These are phyloP conservation scores for Nycticebus coucang DNA, from an alignment of 2,113 vertebrate species.

Conservation along the genomic window DNA sequence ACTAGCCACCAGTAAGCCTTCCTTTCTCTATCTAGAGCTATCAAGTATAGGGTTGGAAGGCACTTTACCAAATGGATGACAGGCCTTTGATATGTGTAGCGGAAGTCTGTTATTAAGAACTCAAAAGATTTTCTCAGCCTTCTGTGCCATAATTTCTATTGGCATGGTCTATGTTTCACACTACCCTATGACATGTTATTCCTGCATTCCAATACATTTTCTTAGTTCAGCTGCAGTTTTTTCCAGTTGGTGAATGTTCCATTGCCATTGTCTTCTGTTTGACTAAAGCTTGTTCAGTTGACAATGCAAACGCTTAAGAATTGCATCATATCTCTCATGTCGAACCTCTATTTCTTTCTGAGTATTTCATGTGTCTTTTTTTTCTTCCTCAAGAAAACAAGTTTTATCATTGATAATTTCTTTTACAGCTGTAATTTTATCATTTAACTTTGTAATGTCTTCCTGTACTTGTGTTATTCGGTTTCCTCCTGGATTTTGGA, in stretches of 20 bases:
- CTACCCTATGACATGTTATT: neutral
- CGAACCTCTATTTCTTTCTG: conserved; percentile 87
- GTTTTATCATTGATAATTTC: conserved; percentile 78
- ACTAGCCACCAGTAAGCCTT: neutral
- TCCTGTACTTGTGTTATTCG: conserved; percentile 83
- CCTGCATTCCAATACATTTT: conserved; percentile 67
- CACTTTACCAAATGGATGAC: neutral
- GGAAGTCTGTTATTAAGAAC: neutral
- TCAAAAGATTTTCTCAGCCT: neutral
- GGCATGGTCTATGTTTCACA: neutral
- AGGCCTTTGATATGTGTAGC: neutral
- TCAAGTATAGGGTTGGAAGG: neutral
- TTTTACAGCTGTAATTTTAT: conserved; percentile 77
- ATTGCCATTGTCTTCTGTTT: conserved; percentile 83
- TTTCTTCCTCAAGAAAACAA: conserved; percentile 81
- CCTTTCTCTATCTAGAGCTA: neutral
- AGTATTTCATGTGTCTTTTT: conserved; percentile 83
- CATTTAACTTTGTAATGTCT: conserved; percentile 81
- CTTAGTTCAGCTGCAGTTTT: conserved; percentile 82
- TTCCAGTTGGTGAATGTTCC: conserved; percentile 85
- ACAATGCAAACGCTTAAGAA: conserved; percentile 87
- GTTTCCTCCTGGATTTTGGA: conserved; percentile 81
- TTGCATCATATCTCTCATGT: conserved; percentile 86
- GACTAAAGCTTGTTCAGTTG: conserved; percentile 85
- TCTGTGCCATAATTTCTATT: neutral